A percentile compares a stretch with the other conserved stretches of the same genome.
These are phyloP conservation scores for Drepanosiphum platanoidis DNA, from an alignment of 2,888 invertebrate genomes.

Conservation along the genomic window DNA sequence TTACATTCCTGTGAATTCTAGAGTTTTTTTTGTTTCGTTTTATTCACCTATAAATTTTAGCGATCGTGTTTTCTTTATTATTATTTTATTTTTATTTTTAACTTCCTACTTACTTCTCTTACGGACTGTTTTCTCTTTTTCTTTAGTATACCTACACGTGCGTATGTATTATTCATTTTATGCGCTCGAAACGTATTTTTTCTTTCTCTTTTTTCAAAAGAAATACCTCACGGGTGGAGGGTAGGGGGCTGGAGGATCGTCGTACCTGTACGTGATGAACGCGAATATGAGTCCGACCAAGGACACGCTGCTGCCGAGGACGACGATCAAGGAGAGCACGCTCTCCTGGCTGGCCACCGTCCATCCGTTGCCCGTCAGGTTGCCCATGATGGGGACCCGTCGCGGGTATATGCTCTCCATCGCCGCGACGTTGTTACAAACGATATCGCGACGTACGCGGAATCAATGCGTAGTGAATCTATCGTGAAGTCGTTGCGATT, in stretches of 20 bases:
- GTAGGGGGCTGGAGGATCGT: not conserved
- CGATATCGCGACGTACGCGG: not conserved
- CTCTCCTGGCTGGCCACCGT: conserved; percentile 70
- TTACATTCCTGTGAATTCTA: no score
- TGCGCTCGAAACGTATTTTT: no score
- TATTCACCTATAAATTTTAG: no score
- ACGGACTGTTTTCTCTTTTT: no score
- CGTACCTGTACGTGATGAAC: conserved; percentile 77
- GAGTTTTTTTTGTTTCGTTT: no score
- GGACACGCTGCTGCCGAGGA: conserved; percentile 75
- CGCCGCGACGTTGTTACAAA: not conserved
- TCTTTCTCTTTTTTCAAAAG: no score
- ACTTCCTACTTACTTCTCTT: no score
- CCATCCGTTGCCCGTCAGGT: conserved; percentile 61
- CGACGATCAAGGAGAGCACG: conserved; percentile 74
- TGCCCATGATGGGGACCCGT: conserved; percentile 67
- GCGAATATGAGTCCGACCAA: conserved; percentile 76
- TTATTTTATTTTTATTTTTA: no score
- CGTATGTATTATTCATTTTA: no score
- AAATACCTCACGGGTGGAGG: no score
- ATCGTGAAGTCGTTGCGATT: not conserved
- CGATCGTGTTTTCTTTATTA: no score
- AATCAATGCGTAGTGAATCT: not conserved
- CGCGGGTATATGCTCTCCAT: conserved; percentile 70
- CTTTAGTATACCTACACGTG: no score